Conservation (phyloP, 2,888 invertebrate species). For the Lasioglossum pauxillum region DNA sequence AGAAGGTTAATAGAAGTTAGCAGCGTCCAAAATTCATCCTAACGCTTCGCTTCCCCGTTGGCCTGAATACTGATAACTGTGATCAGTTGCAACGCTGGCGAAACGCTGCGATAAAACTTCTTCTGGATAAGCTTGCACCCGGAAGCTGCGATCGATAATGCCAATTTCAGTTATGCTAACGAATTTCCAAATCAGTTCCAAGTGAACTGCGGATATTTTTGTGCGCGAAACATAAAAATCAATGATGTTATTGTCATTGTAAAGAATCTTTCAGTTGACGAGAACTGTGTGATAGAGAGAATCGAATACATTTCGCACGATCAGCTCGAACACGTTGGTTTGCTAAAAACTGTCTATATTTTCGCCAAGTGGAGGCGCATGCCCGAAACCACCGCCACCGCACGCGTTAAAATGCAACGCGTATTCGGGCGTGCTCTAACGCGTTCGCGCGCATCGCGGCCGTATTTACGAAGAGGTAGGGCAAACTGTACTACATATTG, state of each 20-base stretch:
- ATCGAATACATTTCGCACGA: background rate
- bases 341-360: slow-evolving; percentile 39
- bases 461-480: slow-evolving; percentile 27
- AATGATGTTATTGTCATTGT: background rate
- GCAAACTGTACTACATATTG: no score
- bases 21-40: background rate
- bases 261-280: background rate
- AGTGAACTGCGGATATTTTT: background rate
- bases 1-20: no score
- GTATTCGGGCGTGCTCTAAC: slow-evolving; percentile 11
- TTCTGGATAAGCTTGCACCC: background rate
- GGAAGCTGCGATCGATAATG: slow-evolving; percentile 6
- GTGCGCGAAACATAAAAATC: background rate
- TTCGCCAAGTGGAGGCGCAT: slow-evolving; percentile 21
- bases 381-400: slow-evolving; percentile 38
- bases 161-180: background rate
- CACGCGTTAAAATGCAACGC: slow-evolving; percentile 34
- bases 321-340: background rate
- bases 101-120: background rate
- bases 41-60: background rate
- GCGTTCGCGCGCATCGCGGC: slow-evolving; percentile 20
- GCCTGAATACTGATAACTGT: background rate
- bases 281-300: background rate
- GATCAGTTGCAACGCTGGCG: background rate
- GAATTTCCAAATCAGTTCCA: background rate